phyloP scores from a whole-genome alignment of 1,140 invertebrate genomes.

The Drosophila truncata region DNA sequence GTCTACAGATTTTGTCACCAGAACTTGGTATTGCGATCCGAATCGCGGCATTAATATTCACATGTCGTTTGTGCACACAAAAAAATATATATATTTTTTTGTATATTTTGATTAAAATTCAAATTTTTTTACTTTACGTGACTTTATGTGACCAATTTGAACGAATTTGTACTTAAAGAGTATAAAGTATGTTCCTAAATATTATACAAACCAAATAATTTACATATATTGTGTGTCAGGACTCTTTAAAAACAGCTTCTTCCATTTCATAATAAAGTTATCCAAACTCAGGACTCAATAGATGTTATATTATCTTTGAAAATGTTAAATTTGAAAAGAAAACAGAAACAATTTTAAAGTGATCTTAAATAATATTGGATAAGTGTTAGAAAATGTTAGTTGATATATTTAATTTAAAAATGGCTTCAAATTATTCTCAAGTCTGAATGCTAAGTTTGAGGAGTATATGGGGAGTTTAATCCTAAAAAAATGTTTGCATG shows the following conservation, averaged over 20 bases:
- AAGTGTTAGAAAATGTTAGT: background rate
- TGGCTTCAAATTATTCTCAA: background rate
- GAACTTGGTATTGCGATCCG: slow-evolving; percentile 57
- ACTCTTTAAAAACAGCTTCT: too few species aligned
- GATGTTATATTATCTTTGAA: background rate
- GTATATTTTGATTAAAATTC: too few species aligned
- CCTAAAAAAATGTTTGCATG: background rate
- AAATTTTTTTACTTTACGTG: too few species aligned
- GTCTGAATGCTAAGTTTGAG: background rate
- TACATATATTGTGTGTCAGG: too few species aligned
- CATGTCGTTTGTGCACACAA: slow-evolving; percentile 66
- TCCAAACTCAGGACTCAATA: too few species aligned
- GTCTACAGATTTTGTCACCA: slow-evolving; percentile 70
- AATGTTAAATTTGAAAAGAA: background rate
- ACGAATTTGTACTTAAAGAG: too few species aligned
- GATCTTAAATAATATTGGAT: too few species aligned
- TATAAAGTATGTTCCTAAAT: too few species aligned
- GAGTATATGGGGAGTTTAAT: background rate
- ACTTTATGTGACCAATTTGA: too few species aligned
- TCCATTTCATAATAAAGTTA: too few species aligned
- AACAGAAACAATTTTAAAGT: background rate
- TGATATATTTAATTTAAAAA: background rate
- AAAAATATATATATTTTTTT: slow-evolving; percentile 1
- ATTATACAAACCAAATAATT: too few species aligned
- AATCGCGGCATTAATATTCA: slow-evolving; percentile 80